A percentile compares a stretch with the other conserved stretches of the same genome.
Conservation (phyloP, 1,140 invertebrate species). For the Limonius californicus region DNA sequence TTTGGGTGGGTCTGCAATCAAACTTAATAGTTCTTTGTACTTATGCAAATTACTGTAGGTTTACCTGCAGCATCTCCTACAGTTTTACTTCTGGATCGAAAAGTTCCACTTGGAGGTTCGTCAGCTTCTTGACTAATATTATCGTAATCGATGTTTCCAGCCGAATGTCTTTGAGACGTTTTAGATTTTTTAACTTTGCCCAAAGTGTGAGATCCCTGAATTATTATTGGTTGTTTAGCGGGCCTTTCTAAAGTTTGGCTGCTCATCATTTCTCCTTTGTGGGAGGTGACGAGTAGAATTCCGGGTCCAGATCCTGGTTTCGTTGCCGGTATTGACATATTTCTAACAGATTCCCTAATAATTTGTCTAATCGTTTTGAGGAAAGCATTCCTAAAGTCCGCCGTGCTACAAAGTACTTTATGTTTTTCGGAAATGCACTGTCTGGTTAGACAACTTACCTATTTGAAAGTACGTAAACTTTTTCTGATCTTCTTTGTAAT, state of each 20-base stretch:
- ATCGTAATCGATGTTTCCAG: conserved; percentile 83
- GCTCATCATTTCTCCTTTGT: conserved; percentile 45
- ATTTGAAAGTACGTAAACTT: conserved; percentile 95
- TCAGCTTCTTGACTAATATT: conserved; percentile 60
- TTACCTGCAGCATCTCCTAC: conserved; percentile 75
- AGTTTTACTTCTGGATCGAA: conserved; percentile 84
- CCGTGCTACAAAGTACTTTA: conserved; percentile 72
- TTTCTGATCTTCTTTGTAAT: conserved; percentile 89
- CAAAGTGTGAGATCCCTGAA: conserved; percentile 66
- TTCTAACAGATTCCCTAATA: conserved; percentile 89
- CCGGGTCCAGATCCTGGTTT: conserved; percentile 55
- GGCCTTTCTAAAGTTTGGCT: conserved; percentile 45
- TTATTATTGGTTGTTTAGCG: conserved; percentile 47
- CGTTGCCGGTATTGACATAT: conserved; percentile 87
- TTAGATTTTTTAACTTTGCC: conserved; percentile 70
- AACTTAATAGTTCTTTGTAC: too few relatives aligned
- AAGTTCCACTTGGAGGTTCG: conserved; percentile 52
- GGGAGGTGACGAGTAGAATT: conserved; percentile 43
- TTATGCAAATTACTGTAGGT: not conserved
- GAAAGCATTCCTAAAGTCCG: conserved; percentile 93
- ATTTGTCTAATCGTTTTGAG: conserved; percentile 94
- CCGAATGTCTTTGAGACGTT: conserved; percentile 80
- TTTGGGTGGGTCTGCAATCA: conserved; percentile 35
- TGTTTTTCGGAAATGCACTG: too few relatives aligned
- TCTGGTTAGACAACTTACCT: too few relatives aligned